Evolutionary conservation across 1,140 invertebrate species (phyloP), one percentile per base, ranked within the genome.

Genomic region (Hyposmocoma kahamanoa): DNA sequence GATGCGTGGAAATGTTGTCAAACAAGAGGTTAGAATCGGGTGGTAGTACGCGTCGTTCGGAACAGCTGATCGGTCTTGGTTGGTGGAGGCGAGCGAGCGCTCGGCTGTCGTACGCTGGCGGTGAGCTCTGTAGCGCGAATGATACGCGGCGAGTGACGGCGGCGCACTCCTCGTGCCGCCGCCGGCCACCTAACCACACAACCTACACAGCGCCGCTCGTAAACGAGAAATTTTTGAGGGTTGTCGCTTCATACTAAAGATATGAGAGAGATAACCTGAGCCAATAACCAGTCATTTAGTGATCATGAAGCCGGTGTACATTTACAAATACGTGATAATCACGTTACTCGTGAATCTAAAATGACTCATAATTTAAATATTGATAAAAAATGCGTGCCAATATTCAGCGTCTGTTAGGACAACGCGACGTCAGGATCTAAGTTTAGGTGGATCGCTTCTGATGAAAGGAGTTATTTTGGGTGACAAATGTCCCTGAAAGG

Each of bases 151-250:
- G 62, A 56, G 58, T 63, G 62, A 70, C 73, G 76, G 67, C 73
- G 76, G 79, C 76, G 79, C 79, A 75, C 67, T n/a, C n/a, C n/a
- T 74, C 67, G 73, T 69, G 56, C 59, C 65, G 72, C 77, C 75
- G 72, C 65, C 64, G 54, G 56, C 59, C 54, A 68, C 56, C 71
- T 67, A 71, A 67, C 65, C 65, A 67, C 64, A 57, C 49, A 65
- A 13, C 24, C 24, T 34, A 34, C 30, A 72, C 61, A 56, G 53
- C 51, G 63, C 67, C 59, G 71, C n/a, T n/a, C 62, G 65, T 71
- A 69, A 72, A 52, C 53, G 70, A 75, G 75, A 80, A 68, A 75
- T 74, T 69, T 72, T 72, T 62, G 69, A 80, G 71, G 72, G 74
- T 73, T 71, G 67, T 67, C 73, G 70, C 60, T 67, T 61, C 74